Evolutionary conservation across 1,140 invertebrate genomes (phyloP).

Genomic region (Littorina saxatilis): DNA sequence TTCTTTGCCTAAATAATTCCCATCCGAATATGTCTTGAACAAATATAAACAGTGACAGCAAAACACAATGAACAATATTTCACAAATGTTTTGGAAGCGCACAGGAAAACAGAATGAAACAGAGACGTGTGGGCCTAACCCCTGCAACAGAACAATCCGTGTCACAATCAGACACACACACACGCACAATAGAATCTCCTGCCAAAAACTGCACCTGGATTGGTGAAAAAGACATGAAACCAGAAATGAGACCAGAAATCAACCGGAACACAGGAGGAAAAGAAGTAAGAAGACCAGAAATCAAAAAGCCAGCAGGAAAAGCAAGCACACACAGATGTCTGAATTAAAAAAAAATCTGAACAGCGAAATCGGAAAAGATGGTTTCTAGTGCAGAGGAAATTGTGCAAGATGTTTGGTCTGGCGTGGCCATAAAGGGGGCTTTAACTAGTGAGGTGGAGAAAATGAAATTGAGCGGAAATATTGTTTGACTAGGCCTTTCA

Average conservation of each 20-base stretch:
- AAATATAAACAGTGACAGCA: too few relatives aligned
- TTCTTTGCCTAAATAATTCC: too few relatives aligned
- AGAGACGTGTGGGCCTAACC: too few relatives aligned
- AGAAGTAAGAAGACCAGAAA: background rate
- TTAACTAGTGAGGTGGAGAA: background rate
- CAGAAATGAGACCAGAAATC: conserved; percentile 6
- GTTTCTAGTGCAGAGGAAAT: background rate
- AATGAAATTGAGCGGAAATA: conserved; percentile 37
- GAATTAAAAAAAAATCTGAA: too few relatives aligned
- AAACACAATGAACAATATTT: too few relatives aligned
- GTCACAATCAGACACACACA: background rate
- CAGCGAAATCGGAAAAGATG: background rate
- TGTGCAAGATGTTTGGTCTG: background rate
- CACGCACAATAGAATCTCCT: too few relatives aligned
- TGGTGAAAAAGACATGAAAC: background rate
- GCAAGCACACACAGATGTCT: background rate
- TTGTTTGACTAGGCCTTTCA: conserved; percentile 27
- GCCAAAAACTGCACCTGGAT: too few relatives aligned
- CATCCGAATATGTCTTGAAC: too few relatives aligned
- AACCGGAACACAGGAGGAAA: background rate
- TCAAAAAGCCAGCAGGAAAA: background rate
- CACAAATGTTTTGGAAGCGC: too few relatives aligned
- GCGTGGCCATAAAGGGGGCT: background rate
- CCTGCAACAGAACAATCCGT: too few relatives aligned
- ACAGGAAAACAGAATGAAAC: too few relatives aligned